Conservation (phyloP, 1,140 invertebrate species). For the Macrocentrus cingulum region DNA sequence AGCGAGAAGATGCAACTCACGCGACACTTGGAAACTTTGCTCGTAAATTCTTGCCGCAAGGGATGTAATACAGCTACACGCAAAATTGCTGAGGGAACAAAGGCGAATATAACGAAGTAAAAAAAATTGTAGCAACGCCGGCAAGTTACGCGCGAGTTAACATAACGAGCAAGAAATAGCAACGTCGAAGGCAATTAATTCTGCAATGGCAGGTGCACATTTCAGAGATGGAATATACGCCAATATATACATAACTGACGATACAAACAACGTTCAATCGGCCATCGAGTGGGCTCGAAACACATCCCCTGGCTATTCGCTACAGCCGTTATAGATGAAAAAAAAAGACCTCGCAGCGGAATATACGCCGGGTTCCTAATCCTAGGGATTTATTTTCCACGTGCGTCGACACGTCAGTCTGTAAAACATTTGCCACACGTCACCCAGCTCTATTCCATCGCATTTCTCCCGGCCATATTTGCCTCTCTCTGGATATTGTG, state of each 20-base stretch:
- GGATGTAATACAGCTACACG: neutral
- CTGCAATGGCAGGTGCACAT: constrained; percentile 21
- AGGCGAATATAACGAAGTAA: neutral
- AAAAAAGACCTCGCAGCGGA: constrained; percentile 1
- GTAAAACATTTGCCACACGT: no score
- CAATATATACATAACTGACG: constrained; percentile 15
- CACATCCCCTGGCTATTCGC: constrained; percentile 17
- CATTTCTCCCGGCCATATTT: neutral
- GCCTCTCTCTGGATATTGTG: no score
- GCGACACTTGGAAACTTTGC: constrained; percentile 10
- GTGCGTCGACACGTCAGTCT: constrained; percentile 20
- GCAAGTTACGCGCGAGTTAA: constrained; percentile 8
- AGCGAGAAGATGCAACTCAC: no score
- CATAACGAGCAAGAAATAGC: constrained; percentile 1
- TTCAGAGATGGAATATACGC: constrained; percentile 3
- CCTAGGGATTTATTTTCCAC: constrained; percentile 31
- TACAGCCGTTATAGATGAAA: constrained; percentile 24
- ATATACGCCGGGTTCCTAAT: constrained; percentile 27
- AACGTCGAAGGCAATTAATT: constrained; percentile 12
- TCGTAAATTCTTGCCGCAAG: constrained; percentile 4
- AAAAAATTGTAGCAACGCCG: constrained; percentile 10
- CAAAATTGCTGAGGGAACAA: constrained; percentile 14
- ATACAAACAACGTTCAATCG: constrained; percentile 10
- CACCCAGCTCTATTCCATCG: neutral
- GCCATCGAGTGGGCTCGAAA: neutral